A percentile compares a stretch with the other conserved stretches of the same genome.
phyloP scores from a whole-genome alignment of 2,888 invertebrate species.

The Drosophila trichaetosa region DNA sequence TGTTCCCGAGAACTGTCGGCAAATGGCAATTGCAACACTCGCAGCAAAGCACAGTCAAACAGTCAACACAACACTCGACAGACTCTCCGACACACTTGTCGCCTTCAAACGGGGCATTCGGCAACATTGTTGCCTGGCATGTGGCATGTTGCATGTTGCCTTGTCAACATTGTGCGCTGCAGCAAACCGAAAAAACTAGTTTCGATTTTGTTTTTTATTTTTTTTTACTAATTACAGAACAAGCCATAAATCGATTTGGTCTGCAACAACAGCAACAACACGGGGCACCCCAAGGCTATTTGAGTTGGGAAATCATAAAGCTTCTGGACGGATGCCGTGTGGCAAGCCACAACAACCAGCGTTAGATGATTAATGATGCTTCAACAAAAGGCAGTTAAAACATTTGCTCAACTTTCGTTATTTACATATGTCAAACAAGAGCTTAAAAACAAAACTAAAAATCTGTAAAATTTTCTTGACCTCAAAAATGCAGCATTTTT shows the following conservation, averaged over 20 bases:
- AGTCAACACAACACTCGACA: conserved; percentile 31
- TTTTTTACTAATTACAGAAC: conserved; percentile 59
- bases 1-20: conserved; percentile 63
- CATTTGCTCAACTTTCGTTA: conserved; percentile 39
- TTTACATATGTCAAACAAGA: conserved; percentile 43
- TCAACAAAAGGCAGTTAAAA: conserved; percentile 12
- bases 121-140: conserved; percentile 68
- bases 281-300: conserved; percentile 52
- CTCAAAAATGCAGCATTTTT: not conserved
- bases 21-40: conserved; percentile 55
- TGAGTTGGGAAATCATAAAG: conserved; percentile 34
- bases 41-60: conserved; percentile 25
- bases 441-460: not conserved
- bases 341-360: conserved; percentile 6
- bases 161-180: conserved; percentile 59
- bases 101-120: conserved; percentile 19
- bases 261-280: not conserved
- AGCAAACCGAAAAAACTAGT: conserved; percentile 41
- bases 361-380: conserved; percentile 45
- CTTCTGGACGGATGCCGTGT: conserved; percentile 29
- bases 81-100: conserved; percentile 55
- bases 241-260: conserved; percentile 66
- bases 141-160: conserved; percentile 30
- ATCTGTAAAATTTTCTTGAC: not conserved
- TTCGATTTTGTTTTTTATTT: conserved; percentile 31